phyloP scores from a whole-genome alignment of 1,140 invertebrate species.

The Ridgeia piscesae region DNA sequence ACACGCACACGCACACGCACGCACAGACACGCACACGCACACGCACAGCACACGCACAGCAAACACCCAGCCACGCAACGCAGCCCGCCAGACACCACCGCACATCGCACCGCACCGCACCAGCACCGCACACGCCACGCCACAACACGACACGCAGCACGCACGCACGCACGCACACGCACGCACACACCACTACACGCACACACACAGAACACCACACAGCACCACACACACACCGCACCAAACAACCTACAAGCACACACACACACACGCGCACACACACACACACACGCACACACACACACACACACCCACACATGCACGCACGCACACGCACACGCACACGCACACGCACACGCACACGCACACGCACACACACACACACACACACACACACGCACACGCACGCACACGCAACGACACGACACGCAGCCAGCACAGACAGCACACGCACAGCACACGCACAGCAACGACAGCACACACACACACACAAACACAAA shows the following conservation, averaged over 20 bases:
- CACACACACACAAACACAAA: constrained; percentile 11
- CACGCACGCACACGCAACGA: no score
- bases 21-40: neutral
- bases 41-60: no score
- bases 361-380: neutral
- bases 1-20: no score
- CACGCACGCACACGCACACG: neutral
- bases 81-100: no score
- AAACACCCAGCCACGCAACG: no score
- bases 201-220: neutral
- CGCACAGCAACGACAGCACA: neutral
- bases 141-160: neutral
- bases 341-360: no score
- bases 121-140: neutral
- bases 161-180: neutral
- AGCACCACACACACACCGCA: neutral
- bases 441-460: no score
- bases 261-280: neutral
- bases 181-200: neutral
- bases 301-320: no score
- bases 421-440: no score
- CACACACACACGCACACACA: constrained; percentile 2
- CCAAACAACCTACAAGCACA: neutral
- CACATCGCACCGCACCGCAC: neutral
- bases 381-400: neutral